Evolutionary conservation across 2,888 invertebrate species (phyloP).

Genomic region (Campoletis raptor): DNA sequence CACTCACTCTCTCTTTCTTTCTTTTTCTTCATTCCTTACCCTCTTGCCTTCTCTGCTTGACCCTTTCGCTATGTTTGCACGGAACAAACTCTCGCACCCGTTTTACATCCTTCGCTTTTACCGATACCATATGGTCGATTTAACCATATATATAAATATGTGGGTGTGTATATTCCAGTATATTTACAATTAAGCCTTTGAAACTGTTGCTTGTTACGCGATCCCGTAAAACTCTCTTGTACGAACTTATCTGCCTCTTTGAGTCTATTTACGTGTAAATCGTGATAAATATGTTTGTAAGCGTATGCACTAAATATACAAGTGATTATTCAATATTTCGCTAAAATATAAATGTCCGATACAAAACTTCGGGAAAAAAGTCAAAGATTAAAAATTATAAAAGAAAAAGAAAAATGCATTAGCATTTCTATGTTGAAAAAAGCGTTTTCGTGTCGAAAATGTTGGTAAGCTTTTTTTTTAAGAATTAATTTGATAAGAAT

Average conservation of each 20-base stretch:
- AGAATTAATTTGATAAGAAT: no score
- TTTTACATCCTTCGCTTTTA: slow-evolving; percentile 36
- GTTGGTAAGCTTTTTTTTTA: neutral
- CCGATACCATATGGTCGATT: slow-evolving; percentile 42
- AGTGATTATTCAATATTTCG: neutral
- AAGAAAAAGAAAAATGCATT: neutral
- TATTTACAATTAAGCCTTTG: neutral
- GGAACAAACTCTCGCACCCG: slow-evolving; percentile 41
- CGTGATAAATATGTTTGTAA: neutral
- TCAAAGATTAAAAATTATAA: neutral
- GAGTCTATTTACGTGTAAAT: slow-evolving; percentile 42
- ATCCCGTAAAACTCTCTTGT: slow-evolving; percentile 29
- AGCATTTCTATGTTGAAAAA: neutral
- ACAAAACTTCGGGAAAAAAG: neutral
- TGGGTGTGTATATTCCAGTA: neutral
- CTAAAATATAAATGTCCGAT: neutral
- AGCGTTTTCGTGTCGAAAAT: neutral
- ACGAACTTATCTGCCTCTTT: slow-evolving; percentile 51
- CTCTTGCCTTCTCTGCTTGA: slow-evolving; percentile 21
- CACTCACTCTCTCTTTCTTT: neutral
- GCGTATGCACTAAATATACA: neutral
- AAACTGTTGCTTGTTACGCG: slow-evolving; percentile 41
- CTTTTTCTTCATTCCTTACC: slow-evolving; percentile 3
- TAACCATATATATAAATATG: neutral
- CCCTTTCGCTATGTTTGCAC: slow-evolving; percentile 53